These are phyloP conservation scores for Botia kubotai DNA, from an alignment of 2,797 vertebrate genomes.

Conservation along the genomic window DNA sequence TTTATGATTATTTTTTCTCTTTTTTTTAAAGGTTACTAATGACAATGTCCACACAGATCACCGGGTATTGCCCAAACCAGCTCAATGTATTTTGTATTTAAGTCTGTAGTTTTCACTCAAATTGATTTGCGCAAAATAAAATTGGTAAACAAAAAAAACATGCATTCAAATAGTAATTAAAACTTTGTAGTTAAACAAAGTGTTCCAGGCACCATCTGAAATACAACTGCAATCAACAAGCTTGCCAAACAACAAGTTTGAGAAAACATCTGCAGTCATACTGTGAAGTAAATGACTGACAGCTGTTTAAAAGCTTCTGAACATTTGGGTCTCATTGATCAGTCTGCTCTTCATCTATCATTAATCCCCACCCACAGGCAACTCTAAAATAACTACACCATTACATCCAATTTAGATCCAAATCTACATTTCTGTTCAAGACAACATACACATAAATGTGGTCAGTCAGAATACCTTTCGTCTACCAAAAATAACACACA, in stretches of 20 bases:
- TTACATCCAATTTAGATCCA: constrained; percentile 11
- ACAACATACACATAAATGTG: neutral
- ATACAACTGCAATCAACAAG: neutral
- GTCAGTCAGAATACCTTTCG: neutral
- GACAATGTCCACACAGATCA: no score
- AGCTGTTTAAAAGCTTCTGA: constrained; percentile 8
- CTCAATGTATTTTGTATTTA: no score
- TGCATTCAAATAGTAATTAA: neutral
- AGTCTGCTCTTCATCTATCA: neutral
- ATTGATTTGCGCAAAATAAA: neutral
- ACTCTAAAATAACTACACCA: neutral
- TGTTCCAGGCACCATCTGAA: neutral
- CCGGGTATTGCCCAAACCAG: no score
- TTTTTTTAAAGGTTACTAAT: no score
- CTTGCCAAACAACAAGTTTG: neutral
- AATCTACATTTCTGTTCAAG: constrained; percentile 2
- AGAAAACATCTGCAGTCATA: constrained; percentile 21
- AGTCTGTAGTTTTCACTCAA: neutral
- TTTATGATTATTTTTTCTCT: no score
- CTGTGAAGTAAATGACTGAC: constrained; percentile 23
- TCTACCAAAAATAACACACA: neutral
- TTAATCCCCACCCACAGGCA: neutral
- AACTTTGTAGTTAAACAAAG: neutral
- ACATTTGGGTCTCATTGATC: constrained; percentile 9
- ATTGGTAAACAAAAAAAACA: neutral